A percentile compares a stretch with the other conserved stretches of the same genome.
Evolutionary conservation across 2,888 invertebrate genomes (phyloP).

Genomic region (Spilarctia lutea): DNA sequence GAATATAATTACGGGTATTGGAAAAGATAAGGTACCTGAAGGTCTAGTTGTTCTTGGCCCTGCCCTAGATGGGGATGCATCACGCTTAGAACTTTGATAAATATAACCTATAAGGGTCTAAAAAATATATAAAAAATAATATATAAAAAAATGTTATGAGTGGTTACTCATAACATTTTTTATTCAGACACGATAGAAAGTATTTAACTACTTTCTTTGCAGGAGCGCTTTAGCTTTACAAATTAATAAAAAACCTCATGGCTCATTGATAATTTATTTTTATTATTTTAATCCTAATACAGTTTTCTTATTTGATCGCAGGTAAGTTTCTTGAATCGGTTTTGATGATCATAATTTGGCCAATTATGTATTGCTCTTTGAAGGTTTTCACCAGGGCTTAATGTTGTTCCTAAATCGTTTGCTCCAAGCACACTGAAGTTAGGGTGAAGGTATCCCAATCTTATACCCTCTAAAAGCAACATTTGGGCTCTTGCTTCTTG

Average conservation of each 20-base stretch:
- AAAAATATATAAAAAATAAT: no score
- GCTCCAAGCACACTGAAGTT: constrained; percentile 1
- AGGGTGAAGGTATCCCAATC: constrained; percentile 4
- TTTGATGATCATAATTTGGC: constrained; percentile 4
- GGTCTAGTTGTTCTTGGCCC: no score
- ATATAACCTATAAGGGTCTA: no score
- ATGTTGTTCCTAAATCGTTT: background rate
- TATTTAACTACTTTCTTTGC: no score
- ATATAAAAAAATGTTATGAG: no score
- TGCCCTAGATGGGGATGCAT: no score
- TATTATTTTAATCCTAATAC: background rate
- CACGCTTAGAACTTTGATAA: no score
- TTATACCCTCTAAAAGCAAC: constrained; percentile 2
- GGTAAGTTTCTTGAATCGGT: background rate
- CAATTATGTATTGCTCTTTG: constrained; percentile 3
- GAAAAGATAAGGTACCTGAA: no score
- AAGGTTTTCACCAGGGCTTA: constrained; percentile 5
- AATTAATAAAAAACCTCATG: background rate
- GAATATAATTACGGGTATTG: no score
- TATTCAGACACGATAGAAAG: no score
- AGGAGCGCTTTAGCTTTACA: no score
- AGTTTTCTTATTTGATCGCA: background rate
- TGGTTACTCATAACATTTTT: no score
- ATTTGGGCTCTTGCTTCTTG: constrained; percentile 6
- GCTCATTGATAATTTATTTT: background rate